Percentiles rank a stretch among this genome's conserved stretches.
Evolutionary conservation across 2,888 invertebrate genomes (phyloP).

Genomic region (Eristalinus sepulchralis): DNA sequence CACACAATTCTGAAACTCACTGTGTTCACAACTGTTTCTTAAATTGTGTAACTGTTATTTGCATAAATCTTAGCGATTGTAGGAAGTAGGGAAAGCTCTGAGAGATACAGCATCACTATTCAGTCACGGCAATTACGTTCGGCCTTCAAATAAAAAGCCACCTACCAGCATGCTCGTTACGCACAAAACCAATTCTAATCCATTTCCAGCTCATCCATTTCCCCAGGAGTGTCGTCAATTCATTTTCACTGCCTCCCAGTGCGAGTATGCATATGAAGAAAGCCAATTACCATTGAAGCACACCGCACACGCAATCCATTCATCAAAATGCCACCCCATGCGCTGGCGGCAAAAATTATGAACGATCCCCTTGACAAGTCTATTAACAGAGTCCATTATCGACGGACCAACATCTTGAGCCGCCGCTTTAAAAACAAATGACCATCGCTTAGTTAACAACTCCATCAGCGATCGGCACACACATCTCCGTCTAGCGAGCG

Average conservation of each 20-base stretch:
- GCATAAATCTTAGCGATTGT: too few species aligned
- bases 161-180: too few species aligned
- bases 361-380: constrained; percentile 28
- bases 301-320: neutral
- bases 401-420: constrained; percentile 2
- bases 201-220: neutral
- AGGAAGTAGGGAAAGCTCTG: too few species aligned
- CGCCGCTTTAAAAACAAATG: neutral
- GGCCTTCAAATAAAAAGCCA: too few species aligned
- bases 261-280: neutral
- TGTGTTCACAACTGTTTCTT: too few species aligned
- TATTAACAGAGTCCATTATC: constrained; percentile 49
- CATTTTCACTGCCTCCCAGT: neutral
- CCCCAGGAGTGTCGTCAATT: neutral
- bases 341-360: constrained; percentile 3
- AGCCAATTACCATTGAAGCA: neutral
- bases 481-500: neutral
- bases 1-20: too few species aligned
- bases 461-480: neutral
- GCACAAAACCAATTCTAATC: too few species aligned
- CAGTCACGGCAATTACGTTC: too few species aligned
- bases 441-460: neutral
- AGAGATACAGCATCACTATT: too few species aligned
- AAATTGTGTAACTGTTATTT: too few species aligned
- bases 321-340: neutral